A percentile compares a stretch with the other conserved stretches of the same genome.
Conservation (phyloP, 1,140 invertebrate species). For the Ectropis grisescens region DNA sequence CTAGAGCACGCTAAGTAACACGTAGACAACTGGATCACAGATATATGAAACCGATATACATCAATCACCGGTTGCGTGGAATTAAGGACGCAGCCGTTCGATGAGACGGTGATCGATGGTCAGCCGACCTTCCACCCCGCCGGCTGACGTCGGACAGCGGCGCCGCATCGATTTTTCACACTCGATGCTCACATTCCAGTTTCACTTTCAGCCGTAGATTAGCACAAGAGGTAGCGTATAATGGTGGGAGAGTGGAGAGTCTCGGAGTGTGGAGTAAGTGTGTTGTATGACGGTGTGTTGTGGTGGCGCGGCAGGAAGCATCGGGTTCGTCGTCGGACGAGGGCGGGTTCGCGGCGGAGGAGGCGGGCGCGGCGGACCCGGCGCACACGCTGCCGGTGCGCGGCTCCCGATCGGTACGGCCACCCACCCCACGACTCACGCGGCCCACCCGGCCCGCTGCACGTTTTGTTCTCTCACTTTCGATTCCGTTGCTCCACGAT, state of each 20-base stretch:
- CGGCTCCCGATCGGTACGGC: constrained; percentile 60
- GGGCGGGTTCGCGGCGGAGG: constrained; percentile 52
- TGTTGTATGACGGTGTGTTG: constrained; percentile 34
- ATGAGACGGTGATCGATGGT: constrained; percentile 37
- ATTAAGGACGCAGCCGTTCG: constrained; percentile 7
- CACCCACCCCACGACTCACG: constrained; percentile 13
- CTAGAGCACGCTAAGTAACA: constrained; percentile 26
- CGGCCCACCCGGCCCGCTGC: constrained; percentile 13
- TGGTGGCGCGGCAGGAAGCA: constrained; percentile 40
- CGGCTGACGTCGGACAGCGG: constrained; percentile 34
- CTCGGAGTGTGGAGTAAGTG: constrained; percentile 15
- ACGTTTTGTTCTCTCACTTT: constrained; percentile 22
- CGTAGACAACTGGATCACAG: background rate
- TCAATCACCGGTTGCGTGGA: constrained; percentile 16
- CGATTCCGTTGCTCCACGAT: constrained; percentile 43
- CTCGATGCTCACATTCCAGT: constrained; percentile 25
- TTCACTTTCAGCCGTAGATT: constrained; percentile 43
- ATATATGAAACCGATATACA: constrained; percentile 12
- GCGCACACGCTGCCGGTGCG: constrained; percentile 64
- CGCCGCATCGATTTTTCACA: constrained; percentile 49
- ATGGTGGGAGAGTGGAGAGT: too few species aligned
- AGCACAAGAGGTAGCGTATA: too few species aligned
- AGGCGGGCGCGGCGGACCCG: constrained; percentile 39
- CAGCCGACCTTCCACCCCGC: constrained; percentile 37
- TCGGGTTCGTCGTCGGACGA: constrained; percentile 64